A percentile compares a stretch with the other conserved stretches of the same genome.
These are phyloP conservation scores for Notolabrus celidotus DNA, from an alignment of 2,797 vertebrate genomes.

Conservation along the genomic window DNA sequence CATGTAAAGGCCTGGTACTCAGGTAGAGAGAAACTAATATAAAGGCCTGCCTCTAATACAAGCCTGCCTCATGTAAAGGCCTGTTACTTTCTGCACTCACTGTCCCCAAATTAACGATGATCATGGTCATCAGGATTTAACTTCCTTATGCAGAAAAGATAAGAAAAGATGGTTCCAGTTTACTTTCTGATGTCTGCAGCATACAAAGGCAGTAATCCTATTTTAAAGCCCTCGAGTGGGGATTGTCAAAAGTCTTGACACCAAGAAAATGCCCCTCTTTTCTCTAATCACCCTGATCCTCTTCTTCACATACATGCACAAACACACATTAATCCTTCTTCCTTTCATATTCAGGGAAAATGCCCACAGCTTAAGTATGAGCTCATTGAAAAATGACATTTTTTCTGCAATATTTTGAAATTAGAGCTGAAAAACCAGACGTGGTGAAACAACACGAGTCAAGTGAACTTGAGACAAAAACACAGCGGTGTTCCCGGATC, in stretches of 20 bases:
- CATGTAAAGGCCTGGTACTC: no score
- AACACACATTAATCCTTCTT: conserved; percentile 13
- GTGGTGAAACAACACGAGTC: background rate
- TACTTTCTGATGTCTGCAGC: no score
- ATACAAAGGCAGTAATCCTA: background rate
- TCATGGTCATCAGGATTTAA: no score
- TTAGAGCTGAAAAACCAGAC: background rate
- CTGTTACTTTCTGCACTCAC: no score
- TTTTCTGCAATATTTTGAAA: background rate
- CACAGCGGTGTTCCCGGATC: background rate
- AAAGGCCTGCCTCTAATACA: no score
- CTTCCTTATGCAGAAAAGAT: no score
- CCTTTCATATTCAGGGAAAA: conserved; percentile 6
- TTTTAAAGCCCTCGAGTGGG: background rate
- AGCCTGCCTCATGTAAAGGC: no score
- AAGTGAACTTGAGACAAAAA: background rate
- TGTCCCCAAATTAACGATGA: no score
- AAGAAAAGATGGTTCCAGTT: no score
- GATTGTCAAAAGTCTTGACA: background rate
- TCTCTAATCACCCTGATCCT: conserved; percentile 16
- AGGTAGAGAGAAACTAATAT: no score
- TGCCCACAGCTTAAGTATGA: background rate
- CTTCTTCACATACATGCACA: background rate
- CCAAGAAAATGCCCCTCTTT: background rate
- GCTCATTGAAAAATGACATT: background rate